Evolutionary conservation across 2,888 invertebrate species (phyloP), one percentile per base, ranked within the genome.

Genomic region (Tinea semifulvella): DNA sequence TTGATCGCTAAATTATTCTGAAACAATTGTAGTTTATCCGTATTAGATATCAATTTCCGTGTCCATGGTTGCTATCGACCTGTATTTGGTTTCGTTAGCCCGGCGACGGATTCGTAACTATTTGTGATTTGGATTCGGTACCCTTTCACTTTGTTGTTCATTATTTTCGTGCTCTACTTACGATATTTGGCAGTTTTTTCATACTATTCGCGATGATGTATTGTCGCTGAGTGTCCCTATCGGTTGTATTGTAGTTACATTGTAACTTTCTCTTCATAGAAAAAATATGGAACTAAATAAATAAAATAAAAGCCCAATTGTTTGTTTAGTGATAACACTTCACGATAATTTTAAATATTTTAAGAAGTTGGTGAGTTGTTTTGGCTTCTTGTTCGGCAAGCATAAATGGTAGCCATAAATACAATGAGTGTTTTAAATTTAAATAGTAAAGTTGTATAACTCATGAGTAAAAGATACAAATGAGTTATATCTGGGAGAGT

Each of bases 91-190:
- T 36, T 7, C 18, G 18, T 36, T 36, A 18, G 16, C 10, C 36
- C 36, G 36, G 36, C 18, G 14, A 2, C 16, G 18, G 10, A 18
- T 3, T 20, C 28, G 17, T 25, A 28, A 31, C 43, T n/a, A 27
- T 14, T 42, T 42, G 25, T 36, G 22, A 22, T 40, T 40, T 40
- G 22, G 13, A 20, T 65, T 69, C 55, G 62, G 64, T 63, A 71
- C 69, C 79, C 79, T 80, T 80, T 80, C 79, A 80, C 79, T 79
- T 80, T 67, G 70, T 68, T 44, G 38, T 47, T 68, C 67, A 68
- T 59, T 69, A 69, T 68, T 74, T 75, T 73, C 69, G 74, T 80
- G 79, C 76, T 80, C 79, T 71, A 80, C 79, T 77, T 80, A 60
- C 58, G 66, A 14, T 40, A 26, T 56, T 56, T 56, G 47, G 50